These are phyloP conservation scores for Gallinago media DNA, from an alignment of 2,113 vertebrate species.

Conservation along the genomic window DNA sequence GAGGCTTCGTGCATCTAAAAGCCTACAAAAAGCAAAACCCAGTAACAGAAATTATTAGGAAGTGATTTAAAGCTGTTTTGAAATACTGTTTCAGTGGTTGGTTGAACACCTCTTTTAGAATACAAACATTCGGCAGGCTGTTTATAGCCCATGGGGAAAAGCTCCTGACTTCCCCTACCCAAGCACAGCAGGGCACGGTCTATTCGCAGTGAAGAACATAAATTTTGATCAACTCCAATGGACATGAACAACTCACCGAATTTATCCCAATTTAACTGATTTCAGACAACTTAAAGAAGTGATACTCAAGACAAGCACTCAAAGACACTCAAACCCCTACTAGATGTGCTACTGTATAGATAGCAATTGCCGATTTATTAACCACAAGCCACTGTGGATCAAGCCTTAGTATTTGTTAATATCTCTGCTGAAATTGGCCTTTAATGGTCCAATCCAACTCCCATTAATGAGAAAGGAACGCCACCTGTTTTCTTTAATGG, in stretches of 20 bases:
- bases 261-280: conserved; percentile 6
- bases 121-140: background rate
- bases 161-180: background rate
- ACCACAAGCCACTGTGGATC: background rate
- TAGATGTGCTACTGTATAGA: background rate
- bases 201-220: background rate
- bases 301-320: background rate
- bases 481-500: background rate
- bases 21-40: background rate
- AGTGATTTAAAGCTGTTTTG: background rate
- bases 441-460: background rate
- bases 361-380: background rate
- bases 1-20: background rate
- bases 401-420: background rate
- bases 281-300: background rate
- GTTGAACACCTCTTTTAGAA: background rate
- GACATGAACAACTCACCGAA: background rate
- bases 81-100: background rate
- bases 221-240: background rate
- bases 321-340: background rate
- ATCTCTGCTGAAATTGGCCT: background rate
- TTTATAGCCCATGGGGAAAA: background rate
- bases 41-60: background rate
- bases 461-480: background rate
- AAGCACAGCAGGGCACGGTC: background rate